These are phyloP conservation scores for Temnothorax nylanderi DNA, from an alignment of 1,140 invertebrate species.

Conservation along the genomic window DNA sequence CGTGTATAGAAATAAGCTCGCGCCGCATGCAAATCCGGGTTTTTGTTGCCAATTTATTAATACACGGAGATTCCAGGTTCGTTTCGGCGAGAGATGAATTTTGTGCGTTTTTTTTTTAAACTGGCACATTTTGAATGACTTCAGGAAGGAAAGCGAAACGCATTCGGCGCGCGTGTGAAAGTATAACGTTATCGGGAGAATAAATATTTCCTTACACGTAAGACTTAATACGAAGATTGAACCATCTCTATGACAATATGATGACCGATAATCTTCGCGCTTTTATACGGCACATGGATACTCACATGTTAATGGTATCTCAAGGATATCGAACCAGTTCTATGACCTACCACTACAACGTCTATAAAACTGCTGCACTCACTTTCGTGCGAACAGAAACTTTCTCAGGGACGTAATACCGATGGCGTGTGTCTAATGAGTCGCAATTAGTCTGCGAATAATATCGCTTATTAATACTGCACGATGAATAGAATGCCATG, in stretches of 20 bases:
- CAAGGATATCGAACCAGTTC: conserved; percentile 52
- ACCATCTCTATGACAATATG: conserved; percentile 18
- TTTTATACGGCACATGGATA: not conserved
- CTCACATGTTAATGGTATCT: conserved; percentile 41
- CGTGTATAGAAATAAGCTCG: conserved; percentile 19
- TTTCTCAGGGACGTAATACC: conserved; percentile 69
- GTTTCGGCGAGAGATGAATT: not conserved
- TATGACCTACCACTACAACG: conserved; percentile 40
- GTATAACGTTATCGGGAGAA: not conserved
- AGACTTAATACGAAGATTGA: not conserved
- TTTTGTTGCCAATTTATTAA: conserved; percentile 42
- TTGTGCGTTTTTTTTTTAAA: not conserved
- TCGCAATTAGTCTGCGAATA: conserved; percentile 58
- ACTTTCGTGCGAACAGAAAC: conserved; percentile 66
- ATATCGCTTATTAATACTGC: conserved; percentile 45
- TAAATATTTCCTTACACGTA: conserved; percentile 14
- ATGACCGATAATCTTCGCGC: conserved; percentile 23
- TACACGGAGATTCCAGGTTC: not conserved
- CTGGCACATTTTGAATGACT: not conserved
- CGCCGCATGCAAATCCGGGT: not conserved
- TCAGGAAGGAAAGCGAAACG: not conserved
- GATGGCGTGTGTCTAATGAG: conserved; percentile 40
- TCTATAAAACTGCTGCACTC: conserved; percentile 59
- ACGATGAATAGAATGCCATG: not conserved
- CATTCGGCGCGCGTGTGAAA: not conserved